A percentile compares a stretch with the other conserved stretches of the same genome.
phyloP scores from a whole-genome alignment of 2,888 invertebrate genomes.

The Brachylomia viminalis region DNA sequence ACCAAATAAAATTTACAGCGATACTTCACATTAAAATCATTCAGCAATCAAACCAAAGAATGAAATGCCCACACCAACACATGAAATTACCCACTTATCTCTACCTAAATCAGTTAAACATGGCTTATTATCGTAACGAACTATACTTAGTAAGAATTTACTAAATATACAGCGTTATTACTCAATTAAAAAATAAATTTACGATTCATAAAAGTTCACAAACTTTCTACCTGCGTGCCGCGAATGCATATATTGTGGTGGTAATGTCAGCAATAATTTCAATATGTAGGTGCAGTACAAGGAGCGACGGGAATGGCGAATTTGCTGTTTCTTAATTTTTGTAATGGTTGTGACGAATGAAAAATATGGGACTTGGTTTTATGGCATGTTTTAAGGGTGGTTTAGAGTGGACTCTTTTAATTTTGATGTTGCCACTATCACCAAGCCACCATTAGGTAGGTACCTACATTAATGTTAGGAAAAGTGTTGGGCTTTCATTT shows the following conservation, averaged over 20 bases:
- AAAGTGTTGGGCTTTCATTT: no score
- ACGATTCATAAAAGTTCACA: conserved; percentile 70
- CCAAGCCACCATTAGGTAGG: no score
- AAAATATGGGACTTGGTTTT: conserved; percentile 29
- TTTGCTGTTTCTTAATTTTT: conserved; percentile 61
- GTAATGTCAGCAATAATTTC: conserved; percentile 68
- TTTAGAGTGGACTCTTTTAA: neutral
- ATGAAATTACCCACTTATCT: conserved; percentile 61
- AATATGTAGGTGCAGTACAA: conserved; percentile 67
- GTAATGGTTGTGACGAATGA: conserved; percentile 46
- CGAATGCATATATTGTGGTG: conserved; percentile 69
- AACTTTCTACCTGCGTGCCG: conserved; percentile 69
- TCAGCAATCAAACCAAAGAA: conserved; percentile 44
- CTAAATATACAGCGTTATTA: conserved; percentile 66
- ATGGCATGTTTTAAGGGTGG: neutral
- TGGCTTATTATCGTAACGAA: conserved; percentile 57
- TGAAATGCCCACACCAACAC: conserved; percentile 54
- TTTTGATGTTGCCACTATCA: neutral
- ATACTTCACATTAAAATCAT: conserved; percentile 48
- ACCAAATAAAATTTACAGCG: conserved; percentile 45
- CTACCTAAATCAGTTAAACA: conserved; percentile 61
- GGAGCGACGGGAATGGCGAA: conserved; percentile 60
- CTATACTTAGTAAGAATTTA: conserved; percentile 64
- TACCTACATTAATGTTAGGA: no score
- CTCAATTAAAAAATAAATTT: conserved; percentile 70